These are phyloP conservation scores for Triplophysa tibetana DNA, from an alignment of 2,113 vertebrate species.

Conservation along the genomic window DNA sequence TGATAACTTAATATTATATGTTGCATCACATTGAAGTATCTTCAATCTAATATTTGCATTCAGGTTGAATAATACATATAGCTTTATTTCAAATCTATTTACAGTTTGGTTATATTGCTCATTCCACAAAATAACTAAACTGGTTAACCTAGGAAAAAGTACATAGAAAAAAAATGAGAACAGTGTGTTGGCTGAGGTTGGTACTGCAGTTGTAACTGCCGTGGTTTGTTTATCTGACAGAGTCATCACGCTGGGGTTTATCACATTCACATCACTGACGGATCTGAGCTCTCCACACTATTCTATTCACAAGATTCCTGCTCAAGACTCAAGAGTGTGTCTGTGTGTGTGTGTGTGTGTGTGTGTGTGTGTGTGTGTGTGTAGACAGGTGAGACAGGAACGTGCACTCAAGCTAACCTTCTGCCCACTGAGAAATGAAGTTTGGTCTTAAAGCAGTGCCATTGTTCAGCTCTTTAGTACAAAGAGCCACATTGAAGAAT, in stretches of 20 bases:
- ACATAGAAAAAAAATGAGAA: background rate
- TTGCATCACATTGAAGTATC: no score
- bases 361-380: constrained; percentile 37
- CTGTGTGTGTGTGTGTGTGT: constrained; percentile 33
- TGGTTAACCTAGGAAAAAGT: background rate
- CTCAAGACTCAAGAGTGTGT: constrained; percentile 29
- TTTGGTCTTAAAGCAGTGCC: constrained; percentile 57
- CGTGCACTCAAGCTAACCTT: constrained; percentile 70
- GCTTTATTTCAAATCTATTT: no score
- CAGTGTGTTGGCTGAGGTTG: background rate
- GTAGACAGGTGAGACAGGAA: constrained; percentile 52
- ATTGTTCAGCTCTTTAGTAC: constrained; percentile 62
- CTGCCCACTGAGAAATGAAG: constrained; percentile 65
- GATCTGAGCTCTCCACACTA: background rate
- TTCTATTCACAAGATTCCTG: constrained; percentile 3
- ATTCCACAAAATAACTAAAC: no score
- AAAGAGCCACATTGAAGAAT: constrained; percentile 60
- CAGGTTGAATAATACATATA: no score
- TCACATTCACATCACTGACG: background rate
- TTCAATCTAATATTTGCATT: no score
- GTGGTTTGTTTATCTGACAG: background rate
- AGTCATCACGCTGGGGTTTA: background rate
- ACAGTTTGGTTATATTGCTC: no score
- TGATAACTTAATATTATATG: no score
- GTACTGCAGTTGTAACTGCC: no score